Percentiles rank a stretch among this genome's conserved stretches.
Evolutionary conservation across 2,888 invertebrate genomes (phyloP).

Genomic region (Fragum fragum): DNA sequence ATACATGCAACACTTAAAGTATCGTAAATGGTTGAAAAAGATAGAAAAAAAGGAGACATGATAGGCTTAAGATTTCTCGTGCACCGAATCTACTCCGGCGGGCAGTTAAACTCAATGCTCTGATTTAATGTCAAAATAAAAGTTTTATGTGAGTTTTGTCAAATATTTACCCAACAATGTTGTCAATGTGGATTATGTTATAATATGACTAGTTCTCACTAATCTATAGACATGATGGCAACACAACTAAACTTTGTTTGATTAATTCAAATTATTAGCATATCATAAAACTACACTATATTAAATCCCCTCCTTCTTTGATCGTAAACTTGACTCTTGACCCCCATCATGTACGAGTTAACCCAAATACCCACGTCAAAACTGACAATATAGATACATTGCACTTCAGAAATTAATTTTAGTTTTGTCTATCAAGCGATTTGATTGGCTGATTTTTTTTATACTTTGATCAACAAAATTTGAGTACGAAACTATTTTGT

Average conservation of each 20-base stretch:
- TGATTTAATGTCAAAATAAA: conserved; percentile 1
- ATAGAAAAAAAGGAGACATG: too few relatives aligned
- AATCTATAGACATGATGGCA: conserved; percentile 28
- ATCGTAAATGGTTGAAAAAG: too few relatives aligned
- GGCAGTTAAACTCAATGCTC: background rate
- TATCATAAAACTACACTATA: conserved; percentile 4
- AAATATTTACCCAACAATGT: conserved; percentile 25
- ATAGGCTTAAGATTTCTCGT: background rate
- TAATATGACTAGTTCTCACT: conserved; percentile 35
- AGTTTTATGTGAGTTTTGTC: conserved; percentile 31
- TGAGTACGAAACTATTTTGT: too few relatives aligned
- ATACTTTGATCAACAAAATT: too few relatives aligned
- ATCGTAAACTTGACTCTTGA: conserved; percentile 28
- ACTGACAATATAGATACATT: too few relatives aligned
- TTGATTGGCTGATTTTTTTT: too few relatives aligned
- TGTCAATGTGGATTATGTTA: conserved; percentile 25
- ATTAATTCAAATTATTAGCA: conserved; percentile 24
- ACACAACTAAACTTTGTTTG: conserved; percentile 27
- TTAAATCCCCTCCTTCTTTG: conserved; percentile 11
- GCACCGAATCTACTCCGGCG: background rate
- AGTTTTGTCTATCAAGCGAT: too few relatives aligned
- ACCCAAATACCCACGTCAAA: background rate
- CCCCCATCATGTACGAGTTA: conserved; percentile 12
- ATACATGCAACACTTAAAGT: too few relatives aligned
- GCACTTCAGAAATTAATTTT: too few relatives aligned